Conservation (phyloP, 2,888 invertebrate species). For the Diarsia mendica region DNA sequence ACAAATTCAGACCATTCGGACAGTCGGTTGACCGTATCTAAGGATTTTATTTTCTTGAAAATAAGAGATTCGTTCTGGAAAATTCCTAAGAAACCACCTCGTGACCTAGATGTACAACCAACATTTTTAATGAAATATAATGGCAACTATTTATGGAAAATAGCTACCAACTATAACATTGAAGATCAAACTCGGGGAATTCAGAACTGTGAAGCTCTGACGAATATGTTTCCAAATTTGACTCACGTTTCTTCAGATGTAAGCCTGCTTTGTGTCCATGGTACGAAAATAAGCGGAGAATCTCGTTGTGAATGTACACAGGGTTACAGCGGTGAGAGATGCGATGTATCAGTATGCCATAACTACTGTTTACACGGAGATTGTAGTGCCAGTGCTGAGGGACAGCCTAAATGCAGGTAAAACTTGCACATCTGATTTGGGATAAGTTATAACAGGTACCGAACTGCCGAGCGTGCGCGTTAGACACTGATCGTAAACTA, state of each 20-base stretch:
- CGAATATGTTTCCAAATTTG: background rate
- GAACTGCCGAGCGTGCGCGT: background rate
- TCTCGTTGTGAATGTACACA: too few species aligned
- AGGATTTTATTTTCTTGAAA: conserved; percentile 67
- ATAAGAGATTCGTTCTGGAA: conserved; percentile 49
- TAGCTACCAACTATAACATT: background rate
- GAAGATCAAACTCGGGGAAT: background rate
- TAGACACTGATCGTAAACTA: background rate
- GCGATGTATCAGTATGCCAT: too few species aligned
- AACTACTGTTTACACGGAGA: background rate
- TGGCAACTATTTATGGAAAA: background rate
- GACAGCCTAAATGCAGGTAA: background rate
- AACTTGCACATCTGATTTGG: background rate
- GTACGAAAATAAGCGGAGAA: background rate
- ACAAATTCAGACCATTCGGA: background rate
- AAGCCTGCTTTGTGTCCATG: conserved; percentile 57
- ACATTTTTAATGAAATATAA: background rate
- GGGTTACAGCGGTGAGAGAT: too few species aligned
- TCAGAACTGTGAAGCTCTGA: background rate
- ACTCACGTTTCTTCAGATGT: background rate
- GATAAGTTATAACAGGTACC: background rate
- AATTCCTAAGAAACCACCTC: background rate
- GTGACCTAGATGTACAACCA: background rate
- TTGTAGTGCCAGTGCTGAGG: background rate
- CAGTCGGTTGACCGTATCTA: background rate